Base-by-base conservation (phyloP, 92 coral and sea anemone genomes). In the Desmophyllum pertusum region DNA sequence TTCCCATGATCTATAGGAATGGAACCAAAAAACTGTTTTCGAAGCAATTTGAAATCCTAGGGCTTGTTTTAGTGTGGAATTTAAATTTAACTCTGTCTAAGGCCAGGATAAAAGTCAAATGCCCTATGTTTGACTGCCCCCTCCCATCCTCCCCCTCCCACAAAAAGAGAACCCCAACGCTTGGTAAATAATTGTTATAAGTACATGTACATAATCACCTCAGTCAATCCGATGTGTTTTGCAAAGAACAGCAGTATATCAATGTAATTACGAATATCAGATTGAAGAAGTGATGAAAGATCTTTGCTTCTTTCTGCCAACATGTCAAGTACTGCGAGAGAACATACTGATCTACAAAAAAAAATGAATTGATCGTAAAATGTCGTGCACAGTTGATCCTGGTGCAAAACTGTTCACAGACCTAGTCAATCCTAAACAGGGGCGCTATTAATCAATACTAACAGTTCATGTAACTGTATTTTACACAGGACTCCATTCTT, bases 281-380 rank as follows among this genome's bases (percentile, higher is more conserved):
- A 77, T 42, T 88, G 89, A 74, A 89, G 76, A 19, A 92, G 86
- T 30, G 81, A 74, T 39, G 81, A 55, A 46, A 93, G 35, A 76
- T 93, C 91, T 55, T 79, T 78, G 53, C 85, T 52, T 46, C 87
- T 92, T 53, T 94, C 95, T 18, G 76, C 88, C 21, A 92, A 61
- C 76, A 82, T 84, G 52, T 71, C 41, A 51, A 94, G 62, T n/a
- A 94, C 76, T 68, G 97, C n/a, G 97, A 6, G 90, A 76, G 75
- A 93, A 93, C 71, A 93, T 93, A 6, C 59, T 14, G 19, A 5
- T 65, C 96, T 93, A 85, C 48, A 53, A 59, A 27, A 59, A 31
- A 59, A 59, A 59, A 10, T 45, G 8, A 45, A 45, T 9, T 48
- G 18, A 48, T 13, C 21, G 21, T 48, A n/a, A 45, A 45, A 45